These are phyloP conservation scores for Drosophila pegasa DNA, from an alignment of 2,888 invertebrate genomes.

Conservation along the genomic window DNA sequence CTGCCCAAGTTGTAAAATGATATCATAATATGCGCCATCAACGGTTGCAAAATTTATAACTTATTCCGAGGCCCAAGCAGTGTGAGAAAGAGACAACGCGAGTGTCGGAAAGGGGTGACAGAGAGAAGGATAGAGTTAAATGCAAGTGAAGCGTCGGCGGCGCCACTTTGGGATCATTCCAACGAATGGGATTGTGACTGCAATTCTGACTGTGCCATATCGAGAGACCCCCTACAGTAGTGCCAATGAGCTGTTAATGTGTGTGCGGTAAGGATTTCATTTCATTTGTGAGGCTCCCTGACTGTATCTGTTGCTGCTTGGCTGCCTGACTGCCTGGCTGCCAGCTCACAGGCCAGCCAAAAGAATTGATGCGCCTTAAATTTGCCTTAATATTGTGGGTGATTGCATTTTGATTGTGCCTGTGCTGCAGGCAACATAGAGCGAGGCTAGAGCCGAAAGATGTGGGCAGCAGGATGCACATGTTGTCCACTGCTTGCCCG, in stretches of 20 bases:
- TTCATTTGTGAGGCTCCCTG: slow-evolving; percentile 60
- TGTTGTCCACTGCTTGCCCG: slow-evolving; percentile 45
- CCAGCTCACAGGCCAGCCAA: slow-evolving; percentile 1
- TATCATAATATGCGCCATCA: slow-evolving; percentile 84
- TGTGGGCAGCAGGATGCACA: slow-evolving; percentile 63
- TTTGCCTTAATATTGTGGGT: slow-evolving; percentile 79
- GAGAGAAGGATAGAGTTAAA: slow-evolving; percentile 22
- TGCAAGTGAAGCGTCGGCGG: slow-evolving; percentile 70
- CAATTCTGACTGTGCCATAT: slow-evolving; percentile 42
- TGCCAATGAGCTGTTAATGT: slow-evolving; percentile 84
- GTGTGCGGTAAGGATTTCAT: slow-evolving; percentile 78
- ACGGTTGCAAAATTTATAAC: slow-evolving; percentile 84
- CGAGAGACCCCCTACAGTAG: slow-evolving; percentile 80
- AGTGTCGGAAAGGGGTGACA: slow-evolving; percentile 10
- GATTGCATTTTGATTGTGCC: slow-evolving; percentile 77
- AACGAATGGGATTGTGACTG: slow-evolving; percentile 28
- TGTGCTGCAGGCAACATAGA: slow-evolving; percentile 7
- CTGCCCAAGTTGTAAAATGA: slow-evolving; percentile 83
- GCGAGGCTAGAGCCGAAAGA: slow-evolving; percentile 40
- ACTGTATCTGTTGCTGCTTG: not conserved
- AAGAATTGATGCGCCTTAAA: slow-evolving; percentile 60
- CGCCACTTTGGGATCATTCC: slow-evolving; percentile 68
- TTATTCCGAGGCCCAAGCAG: slow-evolving; percentile 74
- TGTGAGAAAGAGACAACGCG: slow-evolving; percentile 28
- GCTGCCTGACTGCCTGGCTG: slow-evolving; percentile 1